Base-by-base conservation (phyloP, 2,113 vertebrate species). In the Burhinus oedicnemus region DNA sequence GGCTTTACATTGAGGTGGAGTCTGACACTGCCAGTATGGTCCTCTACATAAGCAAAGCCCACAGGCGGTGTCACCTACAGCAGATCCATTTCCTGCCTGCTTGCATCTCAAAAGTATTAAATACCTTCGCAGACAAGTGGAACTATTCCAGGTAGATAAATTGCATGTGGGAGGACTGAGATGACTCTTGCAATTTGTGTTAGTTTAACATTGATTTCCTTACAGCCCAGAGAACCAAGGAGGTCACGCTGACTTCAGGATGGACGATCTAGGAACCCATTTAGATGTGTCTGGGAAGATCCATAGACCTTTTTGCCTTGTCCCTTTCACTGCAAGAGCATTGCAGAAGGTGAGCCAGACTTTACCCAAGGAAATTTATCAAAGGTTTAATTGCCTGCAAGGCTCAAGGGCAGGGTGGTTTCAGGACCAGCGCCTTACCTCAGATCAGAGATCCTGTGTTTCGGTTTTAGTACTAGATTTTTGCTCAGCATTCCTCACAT, bases 361-460 rank as follows among this genome's bases (percentile, higher is more conserved):
- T 25, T 32, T 21, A 22, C 21, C 6, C 62, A 26, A 10, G 52
- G 36, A 57, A 15, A 21, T 10, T 25, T 40, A 30, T 22, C 8
- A 19, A 18, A 44, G 38, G 15, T 6, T 88, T 76, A 23, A 34
- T 32, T 88, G 26, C 27, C 15, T 36, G n/a, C 38, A 34, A 22
- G 10, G 58, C 19, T 13, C 52, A 55, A n/a, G 62, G 22, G 7
- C n/a, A 23, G 20, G 61, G 62, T n/a, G 68, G n/a, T 38, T 69
- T 44, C 27, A 60, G 49, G 30, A 44, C 26, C 2, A 2, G 51
- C 23, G 65, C 27, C 55, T 36, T 17, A 8, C 42, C 69, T 74
- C 64, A 75, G 22, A 20, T 19, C 36, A 23, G 36, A 47, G 20
- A 30, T 8, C 36, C 49, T 2, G 0, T 4, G 17, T 5, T 70